Percentiles rank a stretch among this genome's conserved stretches.
Conservation (phyloP, 2,888 invertebrate species). For the Tineola bisselliella region DNA sequence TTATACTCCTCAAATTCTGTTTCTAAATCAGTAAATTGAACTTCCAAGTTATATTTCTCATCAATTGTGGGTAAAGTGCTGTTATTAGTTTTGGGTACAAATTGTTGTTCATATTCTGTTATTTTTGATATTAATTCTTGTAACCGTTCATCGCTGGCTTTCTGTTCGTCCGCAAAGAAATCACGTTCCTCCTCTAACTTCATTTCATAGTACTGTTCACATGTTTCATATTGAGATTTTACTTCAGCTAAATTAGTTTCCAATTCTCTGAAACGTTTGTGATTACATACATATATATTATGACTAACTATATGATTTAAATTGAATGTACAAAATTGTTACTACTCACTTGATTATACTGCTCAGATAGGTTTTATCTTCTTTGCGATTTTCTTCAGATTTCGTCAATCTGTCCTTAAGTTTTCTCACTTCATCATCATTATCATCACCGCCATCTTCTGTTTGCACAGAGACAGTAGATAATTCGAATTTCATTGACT, state of each 20-base stretch:
- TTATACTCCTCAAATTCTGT: constrained; percentile 73
- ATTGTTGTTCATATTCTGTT: constrained; percentile 83
- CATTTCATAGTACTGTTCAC: constrained; percentile 87
- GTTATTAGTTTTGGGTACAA: constrained; percentile 57
- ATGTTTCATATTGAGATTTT: constrained; percentile 81
- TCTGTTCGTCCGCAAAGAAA: constrained; percentile 78
- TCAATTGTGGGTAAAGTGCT: constrained; percentile 77
- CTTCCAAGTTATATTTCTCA: constrained; percentile 71
- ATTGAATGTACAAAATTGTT: background rate
- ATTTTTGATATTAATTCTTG: constrained; percentile 78
- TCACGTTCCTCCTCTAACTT: constrained; percentile 83
- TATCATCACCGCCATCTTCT: constrained; percentile 13
- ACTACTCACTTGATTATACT: constrained; percentile 38
- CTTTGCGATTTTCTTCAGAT: constrained; percentile 32
- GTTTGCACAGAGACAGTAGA: constrained; percentile 17
- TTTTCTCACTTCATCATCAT: constrained; percentile 15
- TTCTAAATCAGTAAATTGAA: constrained; percentile 75
- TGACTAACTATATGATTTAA: background rate
- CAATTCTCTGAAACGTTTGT: constrained; percentile 58
- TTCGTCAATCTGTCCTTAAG: constrained; percentile 23
- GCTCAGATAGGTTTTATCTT: constrained; percentile 37
- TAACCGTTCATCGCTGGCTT: constrained; percentile 79
- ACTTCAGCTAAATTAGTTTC: constrained; percentile 79
- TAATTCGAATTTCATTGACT: background rate
- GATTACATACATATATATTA: background rate